A percentile compares a stretch with the other conserved stretches of the same genome.
Evolutionary conservation across 2,113 vertebrate genomes (phyloP).

Genomic region (Otocyon megalotis): DNA sequence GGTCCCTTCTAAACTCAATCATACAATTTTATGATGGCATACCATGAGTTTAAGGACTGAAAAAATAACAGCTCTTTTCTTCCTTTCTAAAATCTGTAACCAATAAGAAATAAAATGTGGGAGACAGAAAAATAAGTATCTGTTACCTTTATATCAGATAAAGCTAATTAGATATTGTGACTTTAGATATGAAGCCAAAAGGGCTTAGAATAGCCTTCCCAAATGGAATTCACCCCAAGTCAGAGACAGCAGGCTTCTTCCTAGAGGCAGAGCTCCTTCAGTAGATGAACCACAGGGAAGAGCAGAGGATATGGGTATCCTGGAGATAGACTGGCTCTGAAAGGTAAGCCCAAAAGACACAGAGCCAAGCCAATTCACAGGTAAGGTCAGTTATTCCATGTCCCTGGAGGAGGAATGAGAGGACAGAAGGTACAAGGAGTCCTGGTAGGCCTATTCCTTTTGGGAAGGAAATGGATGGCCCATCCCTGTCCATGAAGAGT

Average conservation of each 20-base stretch:
- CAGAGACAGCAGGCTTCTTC: not conserved
- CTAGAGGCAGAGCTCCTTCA: not conserved
- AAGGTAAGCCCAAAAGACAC: not conserved
- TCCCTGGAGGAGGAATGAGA: not conserved
- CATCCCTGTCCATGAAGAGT: not conserved
- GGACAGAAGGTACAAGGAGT: not conserved
- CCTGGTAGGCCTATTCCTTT: not conserved
- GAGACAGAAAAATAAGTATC: slow-evolving; percentile 8
- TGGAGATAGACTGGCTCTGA: not conserved
- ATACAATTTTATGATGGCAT: not conserved
- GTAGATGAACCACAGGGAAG: not conserved
- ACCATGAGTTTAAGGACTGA: not conserved
- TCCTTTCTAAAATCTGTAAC: slow-evolving; percentile 22
- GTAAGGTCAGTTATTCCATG: not conserved
- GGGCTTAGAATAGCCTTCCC: not conserved
- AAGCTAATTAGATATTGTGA: not conserved
- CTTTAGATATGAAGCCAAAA: not conserved
- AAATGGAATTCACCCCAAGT: not conserved
- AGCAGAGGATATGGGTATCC: not conserved
- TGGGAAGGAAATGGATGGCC: not conserved
- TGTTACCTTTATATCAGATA: not conserved
- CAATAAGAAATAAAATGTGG: not conserved
- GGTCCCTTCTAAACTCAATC: not conserved
- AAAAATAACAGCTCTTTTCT: not conserved
- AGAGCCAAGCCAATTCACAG: not conserved